phyloP scores from a whole-genome alignment of 1,140 invertebrate species.

The Brachystomella parvula region DNA sequence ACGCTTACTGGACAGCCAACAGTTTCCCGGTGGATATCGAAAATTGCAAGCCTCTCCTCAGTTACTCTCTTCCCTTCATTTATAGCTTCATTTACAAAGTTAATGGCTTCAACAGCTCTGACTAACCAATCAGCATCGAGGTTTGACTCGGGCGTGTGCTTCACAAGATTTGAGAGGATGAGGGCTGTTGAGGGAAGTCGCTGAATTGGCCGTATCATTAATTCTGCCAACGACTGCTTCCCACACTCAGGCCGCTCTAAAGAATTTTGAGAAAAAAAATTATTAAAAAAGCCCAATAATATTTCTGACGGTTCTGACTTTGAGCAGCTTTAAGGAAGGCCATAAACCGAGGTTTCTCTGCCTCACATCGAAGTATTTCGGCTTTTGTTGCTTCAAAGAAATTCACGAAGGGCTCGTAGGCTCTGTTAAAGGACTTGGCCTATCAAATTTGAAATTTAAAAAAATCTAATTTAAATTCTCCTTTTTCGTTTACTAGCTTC shows the following conservation, averaged over 20 bases:
- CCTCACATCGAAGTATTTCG: slow-evolving; percentile 79
- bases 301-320: slow-evolving; percentile 43
- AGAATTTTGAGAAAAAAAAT: slow-evolving; percentile 26
- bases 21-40: slow-evolving; percentile 95
- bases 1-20: slow-evolving; percentile 82
- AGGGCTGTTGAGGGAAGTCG: slow-evolving; percentile 89
- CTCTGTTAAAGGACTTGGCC: slow-evolving; percentile 62
- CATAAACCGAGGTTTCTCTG: slow-evolving; percentile 87
- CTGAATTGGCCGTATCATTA: slow-evolving; percentile 93
- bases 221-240: slow-evolving; percentile 83
- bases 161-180: slow-evolving; percentile 85
- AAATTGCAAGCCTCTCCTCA: slow-evolving; percentile 88
- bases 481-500: too few species aligned
- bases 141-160: slow-evolving; percentile 77
- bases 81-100: slow-evolving; percentile 89
- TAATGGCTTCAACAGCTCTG: slow-evolving; percentile 73
- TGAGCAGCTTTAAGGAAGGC: slow-evolving; percentile 93
- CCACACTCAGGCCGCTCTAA: slow-evolving; percentile 77
- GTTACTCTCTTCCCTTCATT: slow-evolving; percentile 95
- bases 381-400: slow-evolving; percentile 95
- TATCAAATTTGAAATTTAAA: too few species aligned
- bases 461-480: too few species aligned
- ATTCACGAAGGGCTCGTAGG: slow-evolving; percentile 95
- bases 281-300: not conserved
- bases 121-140: slow-evolving; percentile 75